Evolutionary conservation across 1,140 invertebrate genomes (phyloP).

Genomic region (Stegodyphus dumicola): DNA sequence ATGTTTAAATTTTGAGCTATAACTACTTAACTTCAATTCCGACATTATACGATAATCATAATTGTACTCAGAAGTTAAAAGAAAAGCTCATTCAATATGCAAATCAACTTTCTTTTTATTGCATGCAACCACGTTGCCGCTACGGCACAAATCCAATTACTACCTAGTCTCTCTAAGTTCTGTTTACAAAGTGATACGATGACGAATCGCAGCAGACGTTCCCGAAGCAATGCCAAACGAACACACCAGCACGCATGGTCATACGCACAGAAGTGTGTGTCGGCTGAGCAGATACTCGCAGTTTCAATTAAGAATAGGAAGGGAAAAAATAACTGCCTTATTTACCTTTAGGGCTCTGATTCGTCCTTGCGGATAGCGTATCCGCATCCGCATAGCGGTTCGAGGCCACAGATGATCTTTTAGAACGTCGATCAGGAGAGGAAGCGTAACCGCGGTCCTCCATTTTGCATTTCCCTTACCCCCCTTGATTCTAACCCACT

Average conservation of each 20-base stretch:
- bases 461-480: slow-evolving; percentile 43
- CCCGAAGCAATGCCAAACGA: background rate
- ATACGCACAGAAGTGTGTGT: background rate
- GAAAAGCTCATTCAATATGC: no score
- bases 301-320: background rate
- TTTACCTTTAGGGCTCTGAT: slow-evolving; percentile 56
- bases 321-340: background rate
- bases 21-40: no score
- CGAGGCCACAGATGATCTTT: slow-evolving; percentile 61
- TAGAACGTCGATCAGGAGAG: slow-evolving; percentile 50
- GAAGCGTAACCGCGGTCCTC: slow-evolving; percentile 38
- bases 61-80: no score
- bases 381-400: slow-evolving; percentile 52
- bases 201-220: background rate
- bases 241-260: background rate
- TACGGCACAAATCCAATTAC: no score
- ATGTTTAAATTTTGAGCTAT: no score
- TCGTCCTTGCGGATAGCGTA: slow-evolving; percentile 37
- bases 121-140: no score
- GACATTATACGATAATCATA: no score
- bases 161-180: background rate
- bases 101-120: no score
- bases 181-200: background rate
- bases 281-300: background rate
- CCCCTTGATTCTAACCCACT: background rate